Percentiles rank a stretch among this genome's conserved stretches.
Conservation (phyloP, 2,797 vertebrate genomes). For the Pempheris klunzingeri region DNA sequence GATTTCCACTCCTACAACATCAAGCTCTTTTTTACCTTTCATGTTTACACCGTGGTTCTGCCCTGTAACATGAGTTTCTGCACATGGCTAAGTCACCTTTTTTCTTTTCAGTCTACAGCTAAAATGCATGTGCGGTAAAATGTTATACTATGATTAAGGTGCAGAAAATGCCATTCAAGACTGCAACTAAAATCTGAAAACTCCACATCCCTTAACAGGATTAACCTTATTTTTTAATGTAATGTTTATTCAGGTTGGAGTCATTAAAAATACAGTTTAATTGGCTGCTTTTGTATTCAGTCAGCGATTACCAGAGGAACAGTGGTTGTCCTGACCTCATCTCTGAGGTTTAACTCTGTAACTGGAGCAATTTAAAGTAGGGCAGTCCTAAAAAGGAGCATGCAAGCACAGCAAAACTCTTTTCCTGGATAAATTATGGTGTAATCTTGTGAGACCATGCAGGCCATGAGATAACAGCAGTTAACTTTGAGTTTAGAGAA, state of each 20-base stretch:
- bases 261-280: slow-evolving; percentile 1
- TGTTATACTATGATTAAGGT: not conserved
- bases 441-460: not conserved
- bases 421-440: slow-evolving; percentile 21
- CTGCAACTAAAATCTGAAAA: not conserved
- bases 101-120: not conserved
- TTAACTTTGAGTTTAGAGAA: not conserved
- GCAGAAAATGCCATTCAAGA: not conserved
- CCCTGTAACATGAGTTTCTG: no score
- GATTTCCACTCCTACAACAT: no score
- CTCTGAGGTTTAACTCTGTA: slow-evolving; percentile 33
- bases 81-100: no score
- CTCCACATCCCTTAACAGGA: not conserved
- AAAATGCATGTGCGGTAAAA: not conserved
- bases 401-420: slow-evolving; percentile 35
- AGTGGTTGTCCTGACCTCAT: slow-evolving; percentile 21
- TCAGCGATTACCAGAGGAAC: not conserved
- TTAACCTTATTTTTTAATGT: not conserved
- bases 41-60: not conserved
- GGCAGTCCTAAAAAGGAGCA: slow-evolving; percentile 25
- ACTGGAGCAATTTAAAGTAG: slow-evolving; percentile 50
- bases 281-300: not conserved
- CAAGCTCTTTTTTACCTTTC: not conserved
- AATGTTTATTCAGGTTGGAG: not conserved
- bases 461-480: slow-evolving; percentile 8